These are phyloP conservation scores for Zonitis immaculata DNA, from an alignment of 2,888 invertebrate species.

Conservation along the genomic window DNA sequence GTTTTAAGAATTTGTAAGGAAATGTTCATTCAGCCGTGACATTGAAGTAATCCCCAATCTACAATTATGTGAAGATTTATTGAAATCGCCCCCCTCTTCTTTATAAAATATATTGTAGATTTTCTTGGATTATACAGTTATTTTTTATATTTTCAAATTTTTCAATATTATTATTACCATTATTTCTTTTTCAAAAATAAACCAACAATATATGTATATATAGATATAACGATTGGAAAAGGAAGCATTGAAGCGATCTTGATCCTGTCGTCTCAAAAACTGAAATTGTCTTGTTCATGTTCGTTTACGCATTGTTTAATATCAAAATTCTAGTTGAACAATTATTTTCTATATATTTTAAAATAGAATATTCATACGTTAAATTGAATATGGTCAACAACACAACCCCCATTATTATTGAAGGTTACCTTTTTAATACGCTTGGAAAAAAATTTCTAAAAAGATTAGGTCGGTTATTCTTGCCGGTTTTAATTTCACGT, in stretches of 20 bases:
- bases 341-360: not conserved
- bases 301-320: slow-evolving; percentile 26
- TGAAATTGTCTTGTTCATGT: slow-evolving; percentile 24
- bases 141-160: not conserved
- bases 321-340: slow-evolving; percentile 22
- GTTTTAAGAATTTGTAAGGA: slow-evolving; percentile 10
- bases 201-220: not conserved
- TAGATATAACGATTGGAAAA: not conserved
- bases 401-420: slow-evolving; percentile 13
- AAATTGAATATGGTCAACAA: slow-evolving; percentile 9
- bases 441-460: slow-evolving; percentile 32
- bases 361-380: not conserved
- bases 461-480: slow-evolving; percentile 39
- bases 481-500: slow-evolving; percentile 40
- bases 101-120: too few relatives aligned
- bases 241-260: not conserved
- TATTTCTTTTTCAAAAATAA: too few relatives aligned
- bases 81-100: not conserved
- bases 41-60: not conserved
- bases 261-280: slow-evolving; percentile 14
- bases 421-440: slow-evolving; percentile 33
- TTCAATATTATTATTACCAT: not conserved
- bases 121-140: not conserved
- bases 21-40: slow-evolving; percentile 10
- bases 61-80: not conserved